phyloP scores from a whole-genome alignment of 2,888 invertebrate species.

The Mongoloraphidia duomilia region DNA sequence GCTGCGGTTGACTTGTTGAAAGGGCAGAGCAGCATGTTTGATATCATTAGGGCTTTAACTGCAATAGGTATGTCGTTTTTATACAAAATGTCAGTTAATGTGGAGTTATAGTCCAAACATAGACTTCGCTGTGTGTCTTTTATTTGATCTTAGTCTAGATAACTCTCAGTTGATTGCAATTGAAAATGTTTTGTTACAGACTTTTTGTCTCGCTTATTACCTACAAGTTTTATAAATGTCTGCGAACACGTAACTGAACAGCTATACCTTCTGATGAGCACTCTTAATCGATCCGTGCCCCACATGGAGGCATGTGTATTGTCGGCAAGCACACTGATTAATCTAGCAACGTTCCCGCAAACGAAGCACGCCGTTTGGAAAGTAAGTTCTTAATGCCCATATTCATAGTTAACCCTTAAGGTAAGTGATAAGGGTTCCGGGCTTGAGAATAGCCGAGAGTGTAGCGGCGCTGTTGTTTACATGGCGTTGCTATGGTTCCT shows the following conservation, averaged over 20 bases:
- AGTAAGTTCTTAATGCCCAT: slow-evolving; percentile 29
- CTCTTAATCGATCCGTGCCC: slow-evolving; percentile 42
- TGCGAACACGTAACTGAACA: slow-evolving; percentile 25
- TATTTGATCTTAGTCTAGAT: background rate
- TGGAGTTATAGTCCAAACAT: too few relatives aligned
- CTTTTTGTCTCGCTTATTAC: slow-evolving; percentile 27
- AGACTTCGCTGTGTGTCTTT: too few relatives aligned
- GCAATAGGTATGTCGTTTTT: too few relatives aligned
- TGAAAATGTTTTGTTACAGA: slow-evolving; percentile 22
- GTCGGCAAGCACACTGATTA: slow-evolving; percentile 45
- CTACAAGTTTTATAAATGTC: slow-evolving; percentile 22
- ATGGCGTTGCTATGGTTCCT: too few relatives aligned
- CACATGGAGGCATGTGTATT: slow-evolving; percentile 40
- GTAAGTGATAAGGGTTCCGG: too few relatives aligned
- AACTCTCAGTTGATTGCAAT: background rate
- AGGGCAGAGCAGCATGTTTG: too few relatives aligned
- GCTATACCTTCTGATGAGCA: slow-evolving; percentile 25
- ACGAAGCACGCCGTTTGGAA: slow-evolving; percentile 46
- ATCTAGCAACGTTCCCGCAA: slow-evolving; percentile 45
- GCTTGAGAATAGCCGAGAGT: too few relatives aligned
- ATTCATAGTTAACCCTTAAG: too few relatives aligned
- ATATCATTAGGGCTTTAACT: too few relatives aligned
- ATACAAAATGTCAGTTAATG: too few relatives aligned
- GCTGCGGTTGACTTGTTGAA: too few relatives aligned
- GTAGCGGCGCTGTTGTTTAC: too few relatives aligned